phyloP scores from a whole-genome alignment of 2,888 invertebrate species.

The Chrysodeixis includens region DNA sequence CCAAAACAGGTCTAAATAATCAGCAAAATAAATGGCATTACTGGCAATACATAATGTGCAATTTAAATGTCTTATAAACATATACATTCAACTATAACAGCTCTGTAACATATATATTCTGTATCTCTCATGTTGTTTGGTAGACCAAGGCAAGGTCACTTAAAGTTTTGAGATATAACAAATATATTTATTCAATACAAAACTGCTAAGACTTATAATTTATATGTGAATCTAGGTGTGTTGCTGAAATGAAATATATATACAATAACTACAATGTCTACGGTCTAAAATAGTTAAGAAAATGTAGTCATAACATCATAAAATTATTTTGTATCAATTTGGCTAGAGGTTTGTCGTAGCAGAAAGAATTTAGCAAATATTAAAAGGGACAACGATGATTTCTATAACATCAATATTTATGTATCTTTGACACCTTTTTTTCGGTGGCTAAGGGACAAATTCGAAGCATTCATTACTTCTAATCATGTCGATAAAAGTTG shows the following conservation, averaged over 20 bases:
- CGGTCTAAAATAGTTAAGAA: background rate
- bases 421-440: no score
- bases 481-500: no score
- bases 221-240: background rate
- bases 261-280: background rate
- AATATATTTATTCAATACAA: background rate
- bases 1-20: background rate
- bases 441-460: no score
- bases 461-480: no score
- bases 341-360: background rate
- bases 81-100: slow-evolving; percentile 11
- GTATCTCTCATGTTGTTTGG: background rate
- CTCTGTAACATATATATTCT: slow-evolving; percentile 20
- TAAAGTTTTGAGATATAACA: slow-evolving; percentile 5
- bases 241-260: background rate
- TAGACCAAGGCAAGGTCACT: slow-evolving; percentile 23
- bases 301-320: background rate
- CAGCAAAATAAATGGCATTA: slow-evolving; percentile 24
- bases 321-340: background rate
- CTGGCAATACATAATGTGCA: background rate
- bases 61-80: slow-evolving; percentile 2
- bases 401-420: no score
- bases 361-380: background rate
- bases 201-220: background rate
- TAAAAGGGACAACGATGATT: no score